Conservation (phyloP, 2,113 vertebrate genomes). For the Vireo altiloquus region DNA sequence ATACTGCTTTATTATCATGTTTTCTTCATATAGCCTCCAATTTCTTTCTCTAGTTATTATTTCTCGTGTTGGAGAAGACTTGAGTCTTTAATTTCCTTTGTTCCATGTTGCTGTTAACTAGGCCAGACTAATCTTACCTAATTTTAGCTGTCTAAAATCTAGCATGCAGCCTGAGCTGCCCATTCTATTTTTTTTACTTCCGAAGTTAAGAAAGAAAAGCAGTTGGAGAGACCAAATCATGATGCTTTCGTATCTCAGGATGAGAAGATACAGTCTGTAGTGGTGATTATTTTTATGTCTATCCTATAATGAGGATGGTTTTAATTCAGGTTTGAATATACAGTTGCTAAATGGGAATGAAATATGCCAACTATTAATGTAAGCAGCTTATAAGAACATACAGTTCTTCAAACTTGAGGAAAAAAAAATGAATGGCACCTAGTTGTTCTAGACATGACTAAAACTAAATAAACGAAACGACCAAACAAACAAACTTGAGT, state of each 20-base stretch:
- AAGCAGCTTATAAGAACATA: not conserved
- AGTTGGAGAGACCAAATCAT: not conserved
- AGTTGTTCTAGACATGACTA: not conserved
- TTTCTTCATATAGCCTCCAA: not conserved
- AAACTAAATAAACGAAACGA: not conserved
- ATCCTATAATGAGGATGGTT: not conserved
- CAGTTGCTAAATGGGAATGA: not conserved
- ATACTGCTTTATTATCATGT: not conserved
- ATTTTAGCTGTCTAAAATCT: not conserved
- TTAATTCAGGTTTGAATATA: not conserved
- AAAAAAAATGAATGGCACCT: not conserved
- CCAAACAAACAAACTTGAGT: not conserved
- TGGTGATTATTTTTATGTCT: not conserved
- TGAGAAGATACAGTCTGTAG: not conserved
- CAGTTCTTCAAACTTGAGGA: not conserved
- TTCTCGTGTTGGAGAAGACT: not conserved
- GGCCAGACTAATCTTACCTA: not conserved
- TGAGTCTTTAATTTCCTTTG: not conserved
- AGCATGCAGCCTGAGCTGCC: not conserved
- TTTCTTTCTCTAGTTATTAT: not conserved
- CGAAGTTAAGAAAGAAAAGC: not conserved
- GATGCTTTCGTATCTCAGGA: accelerated
- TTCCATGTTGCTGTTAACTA: not conserved
- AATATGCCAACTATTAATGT: not conserved
- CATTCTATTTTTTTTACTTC: not conserved